A percentile compares a stretch with the other conserved stretches of the same genome.
phyloP scores from a whole-genome alignment of 2,888 invertebrate species.

The Harpalus rubripes region DNA sequence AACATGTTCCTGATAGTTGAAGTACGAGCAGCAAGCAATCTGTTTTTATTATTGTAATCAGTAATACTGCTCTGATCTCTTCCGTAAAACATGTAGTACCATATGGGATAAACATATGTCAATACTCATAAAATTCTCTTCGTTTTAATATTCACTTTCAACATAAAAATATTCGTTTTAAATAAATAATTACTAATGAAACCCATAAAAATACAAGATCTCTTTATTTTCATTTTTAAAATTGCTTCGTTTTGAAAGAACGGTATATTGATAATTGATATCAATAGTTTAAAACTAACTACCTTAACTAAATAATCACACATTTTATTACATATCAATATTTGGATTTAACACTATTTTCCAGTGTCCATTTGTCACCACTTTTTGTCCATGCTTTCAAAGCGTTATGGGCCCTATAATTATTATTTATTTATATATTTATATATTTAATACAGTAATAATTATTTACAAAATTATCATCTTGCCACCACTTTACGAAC shows the following conservation, averaged over 20 bases:
- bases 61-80: constrained; percentile 11
- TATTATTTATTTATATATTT: constrained; percentile 59
- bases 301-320: constrained; percentile 75
- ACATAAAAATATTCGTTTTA: constrained; percentile 62
- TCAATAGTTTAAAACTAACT: constrained; percentile 73
- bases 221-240: constrained; percentile 61
- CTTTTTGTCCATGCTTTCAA: constrained; percentile 51
- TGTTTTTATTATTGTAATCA: constrained; percentile 5
- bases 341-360: constrained; percentile 65
- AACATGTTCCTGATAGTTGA: constrained; percentile 59
- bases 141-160: constrained; percentile 25
- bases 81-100: constrained; percentile 51
- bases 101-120: constrained; percentile 52
- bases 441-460: constrained; percentile 51
- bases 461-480: constrained; percentile 66
- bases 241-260: constrained; percentile 61
- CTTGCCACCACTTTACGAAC: constrained; percentile 54
- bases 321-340: constrained; percentile 72
- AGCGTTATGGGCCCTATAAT: constrained; percentile 31
- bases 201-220: constrained; percentile 66
- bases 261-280: constrained; percentile 62
- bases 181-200: constrained; percentile 62
- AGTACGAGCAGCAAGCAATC: constrained; percentile 39
- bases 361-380: constrained; percentile 64
- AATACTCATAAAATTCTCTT: constrained; percentile 47